Evolutionary conservation across 1,140 invertebrate species (phyloP).

Genomic region (Glomeris maerens): DNA sequence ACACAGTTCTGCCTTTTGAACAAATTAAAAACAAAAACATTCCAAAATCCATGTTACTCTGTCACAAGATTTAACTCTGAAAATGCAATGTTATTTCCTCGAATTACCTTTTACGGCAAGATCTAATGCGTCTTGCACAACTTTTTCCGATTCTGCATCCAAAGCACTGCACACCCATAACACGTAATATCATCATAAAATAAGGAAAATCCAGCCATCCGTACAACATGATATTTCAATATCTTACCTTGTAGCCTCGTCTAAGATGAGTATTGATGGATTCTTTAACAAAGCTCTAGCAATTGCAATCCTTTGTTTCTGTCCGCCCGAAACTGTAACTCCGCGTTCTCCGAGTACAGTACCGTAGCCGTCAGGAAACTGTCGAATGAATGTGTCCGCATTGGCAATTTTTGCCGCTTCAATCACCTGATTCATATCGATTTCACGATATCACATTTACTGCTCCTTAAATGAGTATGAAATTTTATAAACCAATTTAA

Average conservation of each 20-base stretch:
- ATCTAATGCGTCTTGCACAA: slow-evolving; percentile 71
- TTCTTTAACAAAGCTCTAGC: slow-evolving; percentile 75
- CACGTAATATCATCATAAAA: slow-evolving; percentile 10
- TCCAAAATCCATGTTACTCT: background rate
- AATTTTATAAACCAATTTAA: background rate
- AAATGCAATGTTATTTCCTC: background rate
- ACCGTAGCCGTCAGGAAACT: slow-evolving; percentile 70
- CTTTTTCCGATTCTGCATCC: slow-evolving; percentile 72
- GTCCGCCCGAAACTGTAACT: slow-evolving; percentile 73
- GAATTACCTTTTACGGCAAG: slow-evolving; percentile 43
- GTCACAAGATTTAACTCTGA: slow-evolving; percentile 5
- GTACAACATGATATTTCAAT: slow-evolving; percentile 14
- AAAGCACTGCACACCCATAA: slow-evolving; percentile 49
- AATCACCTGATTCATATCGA: slow-evolving; percentile 36
- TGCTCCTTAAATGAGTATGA: background rate
- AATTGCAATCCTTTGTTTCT: slow-evolving; percentile 82
- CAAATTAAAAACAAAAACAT: background rate
- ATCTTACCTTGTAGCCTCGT: slow-evolving; percentile 73
- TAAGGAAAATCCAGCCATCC: slow-evolving; percentile 8
- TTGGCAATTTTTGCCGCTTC: slow-evolving; percentile 74
- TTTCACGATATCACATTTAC: slow-evolving; percentile 33
- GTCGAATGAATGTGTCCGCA: slow-evolving; percentile 71
- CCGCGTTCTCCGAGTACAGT: slow-evolving; percentile 82
- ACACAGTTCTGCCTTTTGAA: slow-evolving; percentile 53
- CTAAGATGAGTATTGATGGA: slow-evolving; percentile 66